phyloP scores from a whole-genome alignment of 1,140 invertebrate species.

The Pseudomyrmex sp. region DNA sequence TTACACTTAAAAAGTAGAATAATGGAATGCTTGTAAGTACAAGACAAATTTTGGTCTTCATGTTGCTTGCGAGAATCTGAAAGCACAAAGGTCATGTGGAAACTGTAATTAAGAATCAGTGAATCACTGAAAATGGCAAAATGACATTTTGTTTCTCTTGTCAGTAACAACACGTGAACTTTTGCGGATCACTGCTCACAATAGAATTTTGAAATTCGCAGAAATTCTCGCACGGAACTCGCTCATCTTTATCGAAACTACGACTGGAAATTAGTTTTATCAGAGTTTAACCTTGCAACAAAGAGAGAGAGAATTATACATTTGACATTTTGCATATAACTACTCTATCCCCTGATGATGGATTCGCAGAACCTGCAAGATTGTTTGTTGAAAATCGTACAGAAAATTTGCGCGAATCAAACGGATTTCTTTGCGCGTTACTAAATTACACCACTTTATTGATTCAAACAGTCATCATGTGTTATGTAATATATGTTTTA shows the following conservation, averaged over 20 bases:
- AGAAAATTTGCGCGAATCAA: too few relatives aligned
- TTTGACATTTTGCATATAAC: not conserved
- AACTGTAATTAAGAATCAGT: conserved; percentile 6
- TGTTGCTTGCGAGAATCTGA: conserved; percentile 4
- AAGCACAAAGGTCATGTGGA: not conserved
- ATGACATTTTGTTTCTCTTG: not conserved
- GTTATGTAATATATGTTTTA: not conserved
- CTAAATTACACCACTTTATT: not conserved
- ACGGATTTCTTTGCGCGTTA: too few relatives aligned
- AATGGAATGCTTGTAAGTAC: conserved; percentile 64
- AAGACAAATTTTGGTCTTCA: conserved; percentile 38
- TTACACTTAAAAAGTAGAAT: conserved; percentile 71
- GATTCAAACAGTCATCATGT: not conserved
- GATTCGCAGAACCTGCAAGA: too few relatives aligned
- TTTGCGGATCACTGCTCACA: not conserved
- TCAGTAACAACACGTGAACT: conserved; percentile 1
- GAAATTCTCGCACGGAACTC: not conserved
- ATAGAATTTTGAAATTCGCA: conserved; percentile 26
- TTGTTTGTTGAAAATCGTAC: too few relatives aligned
- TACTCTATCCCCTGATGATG: not conserved
- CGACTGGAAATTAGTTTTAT: not conserved
- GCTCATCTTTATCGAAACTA: not conserved
- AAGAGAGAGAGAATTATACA: not conserved
- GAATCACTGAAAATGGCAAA: not conserved
- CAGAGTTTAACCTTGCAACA: not conserved